Evolutionary conservation across 1,140 invertebrate genomes (phyloP), one percentile per base, ranked within the genome.

Genomic region (Scylla paramamosain): DNA sequence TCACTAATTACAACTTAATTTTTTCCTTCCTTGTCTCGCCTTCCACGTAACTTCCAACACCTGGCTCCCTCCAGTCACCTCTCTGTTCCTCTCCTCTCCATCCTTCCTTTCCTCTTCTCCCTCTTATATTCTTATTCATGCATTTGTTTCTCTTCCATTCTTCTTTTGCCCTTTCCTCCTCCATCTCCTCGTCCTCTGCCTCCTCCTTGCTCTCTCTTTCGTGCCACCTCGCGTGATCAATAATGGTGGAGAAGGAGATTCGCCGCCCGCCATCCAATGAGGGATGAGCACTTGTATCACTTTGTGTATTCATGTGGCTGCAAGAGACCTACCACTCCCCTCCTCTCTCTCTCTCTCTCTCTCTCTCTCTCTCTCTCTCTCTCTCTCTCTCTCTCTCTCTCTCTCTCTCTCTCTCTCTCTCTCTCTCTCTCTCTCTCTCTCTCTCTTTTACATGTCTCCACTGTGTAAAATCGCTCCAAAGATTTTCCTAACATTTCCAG

Each of bases 231-330:
- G 20, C 77, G 52, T 84, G 92, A 93, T 93, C 92, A 93, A 93
- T 93, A 93, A 93, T 25, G 39, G 32, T 28, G 92, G 92, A 84
- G 83, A 93, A 31, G 83, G 82, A 93, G 82, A 93, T 93, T 32
- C 59, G n/a, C 52, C 29, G 28, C 52, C 86, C 82, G 32, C 93
- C 59, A 28, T 28, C 39, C 93, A 86, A 83, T 93, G 92, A 93
- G 67, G 92, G 82, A 93, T 93, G 92, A 48, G 67, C 82, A 32
- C 91, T 86, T 86, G 92, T 93, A 93, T 93, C 82, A 83, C 67
- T 82, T 93, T 93, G 67, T 83, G 92, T 86, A 93, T 93, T 93
- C 92, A 93, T 93, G 82, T 93, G 92, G 45, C n/a, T 20, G 91
- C 6, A 25, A 52, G 92, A 52, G 10, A 12, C 84, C 48, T 87